phyloP scores from a whole-genome alignment of 2,888 invertebrate genomes.

The Nowickia ferox region DNA sequence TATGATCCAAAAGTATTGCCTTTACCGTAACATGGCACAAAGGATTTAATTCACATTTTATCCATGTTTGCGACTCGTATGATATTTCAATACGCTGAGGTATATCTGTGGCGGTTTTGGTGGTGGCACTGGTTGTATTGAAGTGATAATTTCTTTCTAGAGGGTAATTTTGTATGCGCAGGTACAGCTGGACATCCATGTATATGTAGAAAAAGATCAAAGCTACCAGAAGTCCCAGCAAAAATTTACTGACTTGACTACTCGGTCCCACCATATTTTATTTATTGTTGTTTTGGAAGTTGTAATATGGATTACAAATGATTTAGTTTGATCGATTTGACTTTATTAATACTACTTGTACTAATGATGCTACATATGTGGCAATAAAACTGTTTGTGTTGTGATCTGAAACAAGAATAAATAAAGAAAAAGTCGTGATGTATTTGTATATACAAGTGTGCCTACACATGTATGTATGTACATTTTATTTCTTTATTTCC shows the following conservation, averaged over 20 bases:
- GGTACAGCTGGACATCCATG: conserved; percentile 89
- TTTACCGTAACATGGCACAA: conserved; percentile 92
- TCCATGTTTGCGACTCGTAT: conserved; percentile 82
- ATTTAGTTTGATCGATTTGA: background rate
- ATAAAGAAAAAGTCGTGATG: conserved; percentile 26
- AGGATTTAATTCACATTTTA: conserved; percentile 89
- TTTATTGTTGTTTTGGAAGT: conserved; percentile 54
- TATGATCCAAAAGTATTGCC: conserved; percentile 91
- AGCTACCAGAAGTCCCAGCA: conserved; percentile 85
- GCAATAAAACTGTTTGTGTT: conserved; percentile 41
- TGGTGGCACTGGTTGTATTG: conserved; percentile 73
- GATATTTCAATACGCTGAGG: conserved; percentile 72
- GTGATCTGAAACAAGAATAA: conserved; percentile 56
- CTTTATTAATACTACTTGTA: conserved; percentile 10
- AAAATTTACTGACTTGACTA: conserved; percentile 88
- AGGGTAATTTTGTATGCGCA: conserved; percentile 88
- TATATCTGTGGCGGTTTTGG: conserved; percentile 68
- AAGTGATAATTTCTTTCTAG: conserved; percentile 84
- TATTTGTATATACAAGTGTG: conserved; percentile 1
- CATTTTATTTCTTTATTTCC: conserved; percentile 12
- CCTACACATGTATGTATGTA: conserved; percentile 3
- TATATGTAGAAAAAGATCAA: conserved; percentile 87
- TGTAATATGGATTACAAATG: background rate
- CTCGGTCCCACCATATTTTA: conserved; percentile 88
- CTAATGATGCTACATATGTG: conserved; percentile 23